Evolutionary conservation across 2,888 invertebrate genomes (phyloP).

Genomic region (Diplazon laetatorius): DNA sequence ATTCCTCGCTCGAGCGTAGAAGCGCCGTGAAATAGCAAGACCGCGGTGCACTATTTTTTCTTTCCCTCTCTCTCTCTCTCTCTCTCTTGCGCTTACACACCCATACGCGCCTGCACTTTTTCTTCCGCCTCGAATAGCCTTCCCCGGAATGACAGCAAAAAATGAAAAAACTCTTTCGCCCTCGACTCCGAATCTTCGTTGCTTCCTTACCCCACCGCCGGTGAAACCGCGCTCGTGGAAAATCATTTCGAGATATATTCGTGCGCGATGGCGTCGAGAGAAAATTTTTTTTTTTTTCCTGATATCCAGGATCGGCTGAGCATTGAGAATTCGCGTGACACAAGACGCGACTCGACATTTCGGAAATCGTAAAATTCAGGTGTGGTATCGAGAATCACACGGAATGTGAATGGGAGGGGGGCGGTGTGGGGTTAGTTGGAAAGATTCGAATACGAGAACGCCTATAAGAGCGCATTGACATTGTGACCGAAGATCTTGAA

Average conservation of each 20-base stretch:
- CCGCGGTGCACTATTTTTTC: conserved; percentile 43
- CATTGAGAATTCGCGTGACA: neutral
- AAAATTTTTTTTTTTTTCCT: conserved; percentile 34
- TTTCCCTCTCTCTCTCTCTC: conserved; percentile 40
- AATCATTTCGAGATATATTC: conserved; percentile 16
- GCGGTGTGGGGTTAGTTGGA: neutral
- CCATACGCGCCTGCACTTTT: conserved; percentile 33
- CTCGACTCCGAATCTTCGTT: conserved; percentile 18
- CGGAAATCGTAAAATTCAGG: conserved; percentile 35
- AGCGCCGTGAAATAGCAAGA: conserved; percentile 68
- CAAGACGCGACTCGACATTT: conserved; percentile 20
- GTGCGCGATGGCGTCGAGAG: conserved; percentile 26
- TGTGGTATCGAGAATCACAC: conserved; percentile 13
- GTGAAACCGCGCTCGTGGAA: conserved; percentile 11
- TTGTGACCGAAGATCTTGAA: conserved; percentile 15
- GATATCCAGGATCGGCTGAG: conserved; percentile 25
- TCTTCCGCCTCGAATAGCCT: conserved; percentile 44
- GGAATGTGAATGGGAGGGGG: no score
- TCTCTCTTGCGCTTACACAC: conserved; percentile 33
- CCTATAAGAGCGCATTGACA: conserved; percentile 26
- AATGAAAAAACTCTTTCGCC: conserved; percentile 44
- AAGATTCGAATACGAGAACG: conserved; percentile 2
- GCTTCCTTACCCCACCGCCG: conserved; percentile 27
- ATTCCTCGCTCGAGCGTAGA: conserved; percentile 70
- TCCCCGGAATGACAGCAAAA: conserved; percentile 37